Base-by-base conservation (phyloP, 2,797 vertebrate species). In the Champsocephalus esox region DNA sequence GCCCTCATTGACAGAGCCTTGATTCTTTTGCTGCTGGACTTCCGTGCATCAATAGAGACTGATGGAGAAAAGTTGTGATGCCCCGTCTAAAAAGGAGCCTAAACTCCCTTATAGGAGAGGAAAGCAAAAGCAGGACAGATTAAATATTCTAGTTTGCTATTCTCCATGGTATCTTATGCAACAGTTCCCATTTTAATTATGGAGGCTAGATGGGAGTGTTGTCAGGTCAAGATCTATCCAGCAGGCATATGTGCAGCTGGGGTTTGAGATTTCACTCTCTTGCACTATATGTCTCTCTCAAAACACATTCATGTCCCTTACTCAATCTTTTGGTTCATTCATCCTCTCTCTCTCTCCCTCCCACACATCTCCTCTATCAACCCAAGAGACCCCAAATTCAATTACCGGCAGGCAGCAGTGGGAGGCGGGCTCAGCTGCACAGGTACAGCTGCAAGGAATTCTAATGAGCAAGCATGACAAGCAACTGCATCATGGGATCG, bases 301-400 rank as follows among this genome's bases (percentile, higher is more conserved):
- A 41, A 41, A 58, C 44, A 58, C 13, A 24, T 41, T 5, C 54
- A 16, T 3, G 16, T 9, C 41, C 41, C n/a, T 69, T 54, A 74
- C 51, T 74, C 79, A 75, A 49, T 74, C 49, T 76, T 6, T 19
- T 60, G 77, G 81, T 78, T 79, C 88, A 84, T 77, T 91, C 89
- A 83, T 68, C 63, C 52, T 68, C 55, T 38, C 34, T 38, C 34
- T 28, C 73, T 68, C 65, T 73, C 66, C 79, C 84, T 87, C 82
- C 81, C 84, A 73, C 85, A 81, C 61, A 46, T 85, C 74, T 75
- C 54, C 70, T 80, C 70, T 11, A 66, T 83, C 75, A 67, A 64
- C 89, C 88, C 87, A 51, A 43, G 82, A 89, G 88, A 85, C 79
- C 84, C 74, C 44, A 73, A 89, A 93, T 94, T 93, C 87, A 93